Evolutionary conservation across 1,140 invertebrate genomes (phyloP).

Genomic region (Dendrolimus kikuchii): DNA sequence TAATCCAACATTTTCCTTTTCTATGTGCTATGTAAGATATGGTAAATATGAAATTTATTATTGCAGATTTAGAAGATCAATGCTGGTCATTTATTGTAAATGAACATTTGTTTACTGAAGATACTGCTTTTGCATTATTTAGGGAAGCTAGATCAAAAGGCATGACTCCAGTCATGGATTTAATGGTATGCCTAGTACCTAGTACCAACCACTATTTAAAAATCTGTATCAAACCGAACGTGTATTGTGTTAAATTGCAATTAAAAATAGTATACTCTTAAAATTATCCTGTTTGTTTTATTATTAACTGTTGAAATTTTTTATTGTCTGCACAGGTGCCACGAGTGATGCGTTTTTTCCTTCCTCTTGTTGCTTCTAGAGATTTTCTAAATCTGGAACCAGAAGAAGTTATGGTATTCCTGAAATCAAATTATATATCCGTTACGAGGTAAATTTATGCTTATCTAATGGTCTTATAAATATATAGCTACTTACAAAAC

Average conservation of each 20-base stretch:
- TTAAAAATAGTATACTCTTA: not conserved
- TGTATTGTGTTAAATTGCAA: too few species aligned
- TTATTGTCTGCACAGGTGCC: slow-evolving; percentile 53
- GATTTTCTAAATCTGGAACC: slow-evolving; percentile 78
- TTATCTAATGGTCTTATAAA: too few species aligned
- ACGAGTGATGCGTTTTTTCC: slow-evolving; percentile 80
- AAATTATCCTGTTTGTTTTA: not conserved
- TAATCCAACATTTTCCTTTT: slow-evolving; percentile 1
- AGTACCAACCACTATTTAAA: too few species aligned
- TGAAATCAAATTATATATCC: slow-evolving; percentile 79
- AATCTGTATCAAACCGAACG: too few species aligned
- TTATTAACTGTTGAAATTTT: not conserved
- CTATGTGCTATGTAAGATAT: too few species aligned
- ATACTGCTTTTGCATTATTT: slow-evolving; percentile 79
- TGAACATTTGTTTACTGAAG: slow-evolving; percentile 78
- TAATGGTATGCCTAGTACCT: slow-evolving; percentile 75
- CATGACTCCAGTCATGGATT: slow-evolving; percentile 75
- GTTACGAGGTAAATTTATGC: slow-evolving; percentile 76
- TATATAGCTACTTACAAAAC: too few species aligned
- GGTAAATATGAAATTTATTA: too few species aligned
- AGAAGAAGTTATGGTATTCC: slow-evolving; percentile 76
- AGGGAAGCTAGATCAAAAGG: slow-evolving; percentile 73
- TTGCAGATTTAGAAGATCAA: slow-evolving; percentile 78
- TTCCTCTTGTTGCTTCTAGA: slow-evolving; percentile 79
- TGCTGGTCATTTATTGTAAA: slow-evolving; percentile 82